A percentile compares a stretch with the other conserved stretches of the same genome.
These are phyloP conservation scores for Belgica antarctica DNA, from an alignment of 2,888 invertebrate species.

Conservation along the genomic window DNA sequence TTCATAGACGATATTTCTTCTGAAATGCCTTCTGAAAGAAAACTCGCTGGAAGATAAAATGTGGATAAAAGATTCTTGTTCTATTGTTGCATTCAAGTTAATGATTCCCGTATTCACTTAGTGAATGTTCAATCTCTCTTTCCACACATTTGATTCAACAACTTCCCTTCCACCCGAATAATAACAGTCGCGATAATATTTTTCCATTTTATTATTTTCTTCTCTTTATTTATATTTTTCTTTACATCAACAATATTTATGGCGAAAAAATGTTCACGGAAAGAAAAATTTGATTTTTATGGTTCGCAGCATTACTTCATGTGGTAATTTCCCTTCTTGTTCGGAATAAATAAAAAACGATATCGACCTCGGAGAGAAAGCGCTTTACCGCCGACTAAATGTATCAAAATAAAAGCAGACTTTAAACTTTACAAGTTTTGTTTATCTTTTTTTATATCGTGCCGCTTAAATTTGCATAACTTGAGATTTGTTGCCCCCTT, in stretches of 20 bases:
- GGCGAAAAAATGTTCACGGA: slow-evolving; percentile 31
- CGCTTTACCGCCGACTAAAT: not conserved
- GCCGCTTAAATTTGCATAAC: slow-evolving; percentile 6
- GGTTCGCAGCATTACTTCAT: not conserved
- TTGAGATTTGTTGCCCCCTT: not conserved
- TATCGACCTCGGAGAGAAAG: too few relatives aligned
- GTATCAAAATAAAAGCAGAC: not conserved
- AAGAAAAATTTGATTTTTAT: slow-evolving; percentile 40
- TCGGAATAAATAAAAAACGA: not conserved
- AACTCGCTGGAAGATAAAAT: not conserved
- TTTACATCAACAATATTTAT: slow-evolving; percentile 44
- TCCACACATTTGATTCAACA: not conserved
- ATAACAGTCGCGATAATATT: slow-evolving; percentile 12
- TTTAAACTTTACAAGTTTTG: not conserved
- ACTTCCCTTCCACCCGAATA: not conserved
- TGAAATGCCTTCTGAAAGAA: not conserved
- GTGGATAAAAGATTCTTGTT: too few relatives aligned
- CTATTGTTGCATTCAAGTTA: slow-evolving; percentile 8
- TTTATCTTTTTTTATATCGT: slow-evolving; percentile 7
- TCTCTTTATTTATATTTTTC: slow-evolving; percentile 34
- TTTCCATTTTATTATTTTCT: slow-evolving; percentile 36
- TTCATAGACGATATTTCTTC: too few relatives aligned
- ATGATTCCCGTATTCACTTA: not conserved
- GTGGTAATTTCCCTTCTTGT: not conserved
- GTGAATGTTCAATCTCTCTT: not conserved